Evolutionary conservation across 2,888 invertebrate genomes (phyloP).

Genomic region (Eupithecia vulgata): DNA sequence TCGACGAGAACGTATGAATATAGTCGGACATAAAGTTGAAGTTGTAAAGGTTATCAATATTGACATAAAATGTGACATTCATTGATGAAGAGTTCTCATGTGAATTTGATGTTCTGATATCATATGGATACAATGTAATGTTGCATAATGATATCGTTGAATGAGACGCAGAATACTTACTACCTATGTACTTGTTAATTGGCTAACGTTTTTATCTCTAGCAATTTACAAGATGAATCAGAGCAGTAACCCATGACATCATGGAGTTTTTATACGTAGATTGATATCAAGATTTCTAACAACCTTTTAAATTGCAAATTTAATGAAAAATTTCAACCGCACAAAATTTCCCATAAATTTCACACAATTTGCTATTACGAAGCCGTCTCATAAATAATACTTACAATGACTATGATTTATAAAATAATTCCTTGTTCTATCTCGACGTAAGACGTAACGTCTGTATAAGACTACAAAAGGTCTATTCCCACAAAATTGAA

Average conservation of each 20-base stretch:
- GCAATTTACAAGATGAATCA: slow-evolving; percentile 56
- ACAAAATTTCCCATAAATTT: neutral
- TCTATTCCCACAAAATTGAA: slow-evolving; percentile 28
- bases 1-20: slow-evolving; percentile 13
- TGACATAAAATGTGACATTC: slow-evolving; percentile 22
- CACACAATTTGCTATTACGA: neutral
- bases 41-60: slow-evolving; percentile 25
- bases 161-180: neutral
- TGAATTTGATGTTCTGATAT: slow-evolving; percentile 16
- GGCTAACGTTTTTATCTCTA: slow-evolving; percentile 35
- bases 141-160: slow-evolving; percentile 10
- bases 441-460: neutral
- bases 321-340: neutral
- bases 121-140: neutral
- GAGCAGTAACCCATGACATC: slow-evolving; percentile 62
- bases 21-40: slow-evolving; percentile 23
- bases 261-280: slow-evolving; percentile 36
- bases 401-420: neutral
- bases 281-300: neutral
- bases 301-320: neutral
- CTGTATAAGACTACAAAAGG: slow-evolving; percentile 14
- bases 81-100: slow-evolving; percentile 28
- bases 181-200: slow-evolving; percentile 11
- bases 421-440: neutral
- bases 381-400: neutral